phyloP scores from a whole-genome alignment of 1,140 invertebrate species.

The Trigoniulus corallinus region DNA sequence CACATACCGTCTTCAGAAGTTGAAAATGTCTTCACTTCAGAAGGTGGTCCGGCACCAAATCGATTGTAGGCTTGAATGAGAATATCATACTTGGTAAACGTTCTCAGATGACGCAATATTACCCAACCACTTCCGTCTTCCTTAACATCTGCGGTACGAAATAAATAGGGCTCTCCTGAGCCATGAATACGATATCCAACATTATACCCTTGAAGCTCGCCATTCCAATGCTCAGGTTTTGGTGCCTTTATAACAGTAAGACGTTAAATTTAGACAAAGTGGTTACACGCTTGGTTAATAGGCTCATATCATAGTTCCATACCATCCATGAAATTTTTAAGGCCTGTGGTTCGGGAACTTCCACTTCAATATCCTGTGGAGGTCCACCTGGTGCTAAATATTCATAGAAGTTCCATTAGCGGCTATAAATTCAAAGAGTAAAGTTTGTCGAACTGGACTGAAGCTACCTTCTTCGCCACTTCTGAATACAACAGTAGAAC shows the following conservation, averaged over 20 bases:
- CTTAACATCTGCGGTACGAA: constrained; percentile 18
- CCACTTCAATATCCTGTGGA: constrained; percentile 50
- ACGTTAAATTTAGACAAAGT: too few relatives aligned
- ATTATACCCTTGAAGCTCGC: constrained; percentile 27
- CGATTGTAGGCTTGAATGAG: constrained; percentile 32
- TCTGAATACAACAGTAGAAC: too few relatives aligned
- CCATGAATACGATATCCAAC: constrained; percentile 26
- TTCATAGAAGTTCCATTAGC: too few relatives aligned
- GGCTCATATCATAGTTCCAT: constrained; percentile 5
- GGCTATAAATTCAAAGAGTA: too few relatives aligned
- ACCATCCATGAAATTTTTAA: constrained; percentile 82
- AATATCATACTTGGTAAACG: constrained; percentile 30
- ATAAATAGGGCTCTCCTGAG: constrained; percentile 22
- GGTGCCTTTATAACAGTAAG: constrained; percentile 22
- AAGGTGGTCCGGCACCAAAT: constrained; percentile 28
- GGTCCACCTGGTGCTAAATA: constrained; percentile 32
- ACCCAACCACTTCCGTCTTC: neutral
- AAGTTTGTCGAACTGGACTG: too few relatives aligned
- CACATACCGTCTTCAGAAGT: constrained; percentile 29
- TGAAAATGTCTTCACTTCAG: constrained; percentile 19
- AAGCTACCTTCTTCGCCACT: too few relatives aligned
- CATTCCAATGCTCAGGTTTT: constrained; percentile 17
- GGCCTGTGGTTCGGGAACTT: constrained; percentile 76
- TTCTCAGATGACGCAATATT: constrained; percentile 28
- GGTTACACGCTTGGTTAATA: too few relatives aligned